Base-by-base conservation (phyloP, 1,140 invertebrate genomes). In the Arion vulgaris region DNA sequence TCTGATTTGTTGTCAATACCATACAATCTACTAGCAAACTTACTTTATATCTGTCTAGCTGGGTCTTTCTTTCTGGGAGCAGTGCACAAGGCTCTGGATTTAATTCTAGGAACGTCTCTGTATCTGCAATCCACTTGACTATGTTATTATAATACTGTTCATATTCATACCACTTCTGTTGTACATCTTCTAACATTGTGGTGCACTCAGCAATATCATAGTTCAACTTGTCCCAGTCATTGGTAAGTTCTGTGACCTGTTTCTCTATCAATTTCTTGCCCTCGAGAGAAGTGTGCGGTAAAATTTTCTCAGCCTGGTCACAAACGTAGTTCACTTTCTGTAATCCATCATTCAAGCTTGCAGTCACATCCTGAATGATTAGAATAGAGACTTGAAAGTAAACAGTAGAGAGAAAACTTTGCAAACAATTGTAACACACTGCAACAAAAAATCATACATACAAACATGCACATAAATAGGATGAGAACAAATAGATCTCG, bases 161-260 rank as follows among this genome's bases (percentile, higher is more conserved):
- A 91, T 96, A 98, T 84, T 97, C 95, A 19, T 95, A 95, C 97
- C 97, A 98, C 0, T 95, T 95, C 75, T 95, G 93, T 79, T 95
- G 93, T n/a, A 97, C 93, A 88, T 96, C 98, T 32, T 95, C 95
- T 19, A 98, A 91, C 76, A 95, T 94, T 83, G 95, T 95, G 86
- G 95, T 95, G 0, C 95, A 95, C 87, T 98, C 96, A 72, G 95
- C 95, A 72, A 95, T 95, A 53, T 96, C 94, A n/a, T 94, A 93
- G 90, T 96, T 95, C 0, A 98, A 89, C n/a, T 95, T 94, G 86
- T 97, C 96, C 96, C 96, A 97, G 86, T 97, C 96, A 53, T 94
- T 93, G 85, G 96, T 95, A n/a, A 98, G 90, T 86, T 97, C 95
- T 79, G 95, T 95, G 19, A 96, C 95, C 89, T 98, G 96, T 88